These are phyloP conservation scores for Fissipunctia ypsillon DNA, from an alignment of 2,888 invertebrate genomes.

Conservation along the genomic window DNA sequence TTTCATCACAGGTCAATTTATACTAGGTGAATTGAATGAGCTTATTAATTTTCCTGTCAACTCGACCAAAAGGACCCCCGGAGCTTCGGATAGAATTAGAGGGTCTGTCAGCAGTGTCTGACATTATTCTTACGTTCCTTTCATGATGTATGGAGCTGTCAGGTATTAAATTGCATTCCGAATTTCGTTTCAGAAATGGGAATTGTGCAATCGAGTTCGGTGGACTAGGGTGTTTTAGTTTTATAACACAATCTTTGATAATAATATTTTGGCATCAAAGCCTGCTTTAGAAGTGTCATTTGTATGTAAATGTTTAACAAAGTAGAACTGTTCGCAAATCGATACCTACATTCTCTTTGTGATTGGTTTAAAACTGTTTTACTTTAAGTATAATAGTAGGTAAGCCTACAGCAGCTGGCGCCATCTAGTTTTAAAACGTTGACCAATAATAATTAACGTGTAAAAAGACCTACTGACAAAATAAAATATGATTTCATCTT, in stretches of 20 bases:
- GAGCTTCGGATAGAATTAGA: slow-evolving; percentile 71
- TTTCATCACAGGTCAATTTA: slow-evolving; percentile 30
- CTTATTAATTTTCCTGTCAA: slow-evolving; percentile 72
- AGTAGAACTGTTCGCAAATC: not conserved
- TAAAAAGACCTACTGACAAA: not conserved
- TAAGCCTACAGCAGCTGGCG: not conserved
- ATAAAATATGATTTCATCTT: not conserved
- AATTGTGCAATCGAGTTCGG: slow-evolving; percentile 41
- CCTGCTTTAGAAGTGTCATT: too few species aligned
- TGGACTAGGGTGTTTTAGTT: not conserved
- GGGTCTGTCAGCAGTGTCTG: slow-evolving; percentile 76
- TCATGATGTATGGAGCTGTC: slow-evolving; percentile 66
- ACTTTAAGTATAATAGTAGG: not conserved
- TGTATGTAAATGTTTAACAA: not conserved
- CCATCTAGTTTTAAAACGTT: not conserved
- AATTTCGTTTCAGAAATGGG: slow-evolving; percentile 39
- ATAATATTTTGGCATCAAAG: not conserved
- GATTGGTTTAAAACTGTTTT: not conserved
- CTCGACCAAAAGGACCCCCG: slow-evolving; percentile 52
- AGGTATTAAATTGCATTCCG: slow-evolving; percentile 64
- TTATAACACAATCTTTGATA: slow-evolving; percentile 1
- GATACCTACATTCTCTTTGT: not conserved
- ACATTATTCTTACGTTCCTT: slow-evolving; percentile 66
- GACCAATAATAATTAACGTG: not conserved
- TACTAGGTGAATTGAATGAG: slow-evolving; percentile 32